These are phyloP conservation scores for Ceratosolen solmsi DNA, from an alignment of 1,140 invertebrate genomes.

Conservation along the genomic window DNA sequence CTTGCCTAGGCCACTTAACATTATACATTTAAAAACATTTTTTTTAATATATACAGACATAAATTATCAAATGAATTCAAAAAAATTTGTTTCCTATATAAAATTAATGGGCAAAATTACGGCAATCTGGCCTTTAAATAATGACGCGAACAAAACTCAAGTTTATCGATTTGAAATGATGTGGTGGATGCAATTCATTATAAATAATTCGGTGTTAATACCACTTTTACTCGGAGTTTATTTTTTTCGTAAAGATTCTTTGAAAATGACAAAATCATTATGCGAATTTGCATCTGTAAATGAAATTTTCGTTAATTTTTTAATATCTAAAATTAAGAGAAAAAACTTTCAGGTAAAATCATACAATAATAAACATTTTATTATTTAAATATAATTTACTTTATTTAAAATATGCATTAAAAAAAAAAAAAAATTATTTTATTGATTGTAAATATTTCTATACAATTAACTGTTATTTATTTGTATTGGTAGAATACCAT, in stretches of 20 bases:
- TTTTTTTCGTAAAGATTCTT: slow-evolving; percentile 46
- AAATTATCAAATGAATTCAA: neutral
- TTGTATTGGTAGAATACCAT: no score
- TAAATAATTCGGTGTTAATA: slow-evolving; percentile 43
- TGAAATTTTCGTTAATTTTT: slow-evolving; percentile 54
- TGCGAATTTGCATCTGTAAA: slow-evolving; percentile 54
- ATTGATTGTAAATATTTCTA: no score
- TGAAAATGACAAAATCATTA: slow-evolving; percentile 50
- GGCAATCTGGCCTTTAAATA: slow-evolving; percentile 20
- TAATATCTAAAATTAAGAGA: slow-evolving; percentile 49
- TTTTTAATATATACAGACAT: no score
- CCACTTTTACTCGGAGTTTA: slow-evolving; percentile 50
- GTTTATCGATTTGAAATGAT: neutral
- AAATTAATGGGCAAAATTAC: neutral
- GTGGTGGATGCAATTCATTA: slow-evolving; percentile 32
- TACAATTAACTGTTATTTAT: no score
- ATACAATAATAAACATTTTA: no score
- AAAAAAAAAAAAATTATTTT: no score
- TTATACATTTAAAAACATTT: no score
- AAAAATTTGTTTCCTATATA: neutral
- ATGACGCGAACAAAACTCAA: neutral
- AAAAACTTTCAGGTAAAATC: slow-evolving; percentile 52
- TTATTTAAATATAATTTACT: no score
- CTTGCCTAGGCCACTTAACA: no score
- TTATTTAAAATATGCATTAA: no score